Conservation (phyloP, 2,113 vertebrate genomes). For the Anguilla rostrata region DNA sequence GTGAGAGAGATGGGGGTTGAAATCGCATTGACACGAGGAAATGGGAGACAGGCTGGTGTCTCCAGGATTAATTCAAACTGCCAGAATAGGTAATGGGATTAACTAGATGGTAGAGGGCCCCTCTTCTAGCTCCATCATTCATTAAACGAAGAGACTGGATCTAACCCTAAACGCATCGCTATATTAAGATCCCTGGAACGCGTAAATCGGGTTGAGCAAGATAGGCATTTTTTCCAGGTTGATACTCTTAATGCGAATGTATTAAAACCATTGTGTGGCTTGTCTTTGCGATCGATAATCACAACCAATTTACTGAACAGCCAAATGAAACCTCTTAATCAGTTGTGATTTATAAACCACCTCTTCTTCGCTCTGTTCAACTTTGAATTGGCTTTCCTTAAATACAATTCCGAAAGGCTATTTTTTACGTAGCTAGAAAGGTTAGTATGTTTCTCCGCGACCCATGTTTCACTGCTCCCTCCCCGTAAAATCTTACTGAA, state of each 20-base stretch:
- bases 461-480: not conserved
- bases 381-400: slow-evolving; percentile 39
- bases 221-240: not conserved
- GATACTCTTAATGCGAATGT: not conserved
- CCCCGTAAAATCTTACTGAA: not conserved
- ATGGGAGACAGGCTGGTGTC: slow-evolving; percentile 45
- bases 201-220: not conserved
- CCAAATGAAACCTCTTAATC: slow-evolving; percentile 23
- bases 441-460: not conserved
- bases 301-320: slow-evolving; percentile 41
- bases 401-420: slow-evolving; percentile 27
- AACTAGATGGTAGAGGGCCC: slow-evolving; percentile 45
- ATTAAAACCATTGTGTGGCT: slow-evolving; percentile 20
- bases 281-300: slow-evolving; percentile 45
- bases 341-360: slow-evolving; percentile 28
- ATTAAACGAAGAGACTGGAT: slow-evolving; percentile 13
- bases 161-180: slow-evolving; percentile 18
- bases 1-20: slow-evolving; percentile 40
- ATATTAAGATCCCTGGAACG: slow-evolving; percentile 12
- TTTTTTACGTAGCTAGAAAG: slow-evolving; percentile 12
- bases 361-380: slow-evolving; percentile 15
- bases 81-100: slow-evolving; percentile 62
- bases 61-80: slow-evolving; percentile 56
- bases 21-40: slow-evolving; percentile 47
- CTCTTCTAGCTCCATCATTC: slow-evolving; percentile 17